Conservation (phyloP, 1,140 invertebrate species). For the Drosophila tsacasi region DNA sequence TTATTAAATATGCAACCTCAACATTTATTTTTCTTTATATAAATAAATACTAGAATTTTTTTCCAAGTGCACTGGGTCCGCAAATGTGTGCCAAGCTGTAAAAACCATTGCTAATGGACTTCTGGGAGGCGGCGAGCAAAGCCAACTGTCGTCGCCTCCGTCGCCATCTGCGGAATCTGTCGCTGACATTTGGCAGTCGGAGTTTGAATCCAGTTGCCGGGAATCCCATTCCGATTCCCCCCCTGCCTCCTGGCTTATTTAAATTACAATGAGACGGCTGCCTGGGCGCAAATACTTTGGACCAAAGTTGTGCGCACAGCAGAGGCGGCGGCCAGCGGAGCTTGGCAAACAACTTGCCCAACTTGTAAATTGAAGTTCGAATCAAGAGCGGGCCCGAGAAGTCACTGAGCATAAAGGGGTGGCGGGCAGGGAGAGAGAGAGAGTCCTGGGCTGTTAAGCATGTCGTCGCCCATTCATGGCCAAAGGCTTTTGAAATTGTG, state of each 20-base stretch:
- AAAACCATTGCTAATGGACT: conserved; percentile 83
- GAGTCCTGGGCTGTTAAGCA: conserved; percentile 54
- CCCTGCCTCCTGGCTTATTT: conserved; percentile 61
- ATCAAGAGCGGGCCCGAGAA: conserved; percentile 36
- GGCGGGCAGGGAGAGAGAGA: neutral
- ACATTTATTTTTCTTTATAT: too few relatives aligned
- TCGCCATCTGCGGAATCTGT: conserved; percentile 67
- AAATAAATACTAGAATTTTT: neutral
- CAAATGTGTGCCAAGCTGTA: conserved; percentile 79
- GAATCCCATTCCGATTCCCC: conserved; percentile 10
- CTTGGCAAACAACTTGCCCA: conserved; percentile 76
- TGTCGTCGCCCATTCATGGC: conserved; percentile 59
- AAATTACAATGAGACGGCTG: conserved; percentile 76
- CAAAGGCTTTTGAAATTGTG: conserved; percentile 61
- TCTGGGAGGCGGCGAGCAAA: conserved; percentile 56
- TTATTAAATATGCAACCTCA: neutral
- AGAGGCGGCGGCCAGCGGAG: conserved; percentile 30
- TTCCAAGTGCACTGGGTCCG: conserved; percentile 8
- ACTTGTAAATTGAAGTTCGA: conserved; percentile 81
- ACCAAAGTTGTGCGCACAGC: conserved; percentile 42
- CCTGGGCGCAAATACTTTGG: conserved; percentile 45
- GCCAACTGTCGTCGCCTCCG: conserved; percentile 69
- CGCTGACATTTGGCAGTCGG: conserved; percentile 80
- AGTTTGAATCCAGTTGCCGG: conserved; percentile 62
- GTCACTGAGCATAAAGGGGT: conserved; percentile 7